Evolutionary conservation across 2,113 vertebrate species (phyloP).

Genomic region (Craseonycteris thonglongyai): DNA sequence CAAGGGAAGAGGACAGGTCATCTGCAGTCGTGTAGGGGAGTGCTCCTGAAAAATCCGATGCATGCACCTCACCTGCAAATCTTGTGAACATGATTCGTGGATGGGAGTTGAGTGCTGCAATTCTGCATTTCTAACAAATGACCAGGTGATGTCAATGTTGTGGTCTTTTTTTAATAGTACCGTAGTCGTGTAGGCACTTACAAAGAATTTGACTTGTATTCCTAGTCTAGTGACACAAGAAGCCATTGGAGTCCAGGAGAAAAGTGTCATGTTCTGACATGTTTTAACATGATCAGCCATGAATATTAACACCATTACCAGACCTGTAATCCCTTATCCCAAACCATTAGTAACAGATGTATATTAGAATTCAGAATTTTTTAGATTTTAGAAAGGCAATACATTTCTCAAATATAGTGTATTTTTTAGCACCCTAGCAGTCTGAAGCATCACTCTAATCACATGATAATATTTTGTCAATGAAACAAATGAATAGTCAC

Average conservation of each 20-base stretch:
- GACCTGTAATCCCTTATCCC: not conserved
- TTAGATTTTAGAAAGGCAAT: conserved; percentile 19
- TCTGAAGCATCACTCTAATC: not conserved
- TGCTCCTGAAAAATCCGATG: not conserved
- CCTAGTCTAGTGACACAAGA: not conserved
- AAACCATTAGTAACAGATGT: not conserved
- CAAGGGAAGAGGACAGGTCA: not conserved
- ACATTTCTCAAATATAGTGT: not conserved
- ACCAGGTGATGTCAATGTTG: not conserved
- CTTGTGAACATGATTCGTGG: not conserved
- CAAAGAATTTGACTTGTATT: conserved; percentile 17
- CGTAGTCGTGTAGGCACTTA: not conserved
- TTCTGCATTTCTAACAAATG: not conserved
- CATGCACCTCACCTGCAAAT: not conserved
- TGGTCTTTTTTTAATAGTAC: not conserved
- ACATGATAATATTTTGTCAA: not conserved
- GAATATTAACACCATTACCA: not conserved
- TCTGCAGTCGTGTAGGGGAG: not conserved
- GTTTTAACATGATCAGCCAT: not conserved
- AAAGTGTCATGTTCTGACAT: not conserved
- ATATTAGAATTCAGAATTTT: conserved; percentile 1
- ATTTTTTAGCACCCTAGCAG: not conserved
- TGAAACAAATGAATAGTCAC: conserved; percentile 11
- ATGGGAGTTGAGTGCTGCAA: not conserved
- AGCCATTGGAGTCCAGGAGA: not conserved